Conservation (phyloP, 1,140 invertebrate genomes). For the Drosophila persimilis region DNA sequence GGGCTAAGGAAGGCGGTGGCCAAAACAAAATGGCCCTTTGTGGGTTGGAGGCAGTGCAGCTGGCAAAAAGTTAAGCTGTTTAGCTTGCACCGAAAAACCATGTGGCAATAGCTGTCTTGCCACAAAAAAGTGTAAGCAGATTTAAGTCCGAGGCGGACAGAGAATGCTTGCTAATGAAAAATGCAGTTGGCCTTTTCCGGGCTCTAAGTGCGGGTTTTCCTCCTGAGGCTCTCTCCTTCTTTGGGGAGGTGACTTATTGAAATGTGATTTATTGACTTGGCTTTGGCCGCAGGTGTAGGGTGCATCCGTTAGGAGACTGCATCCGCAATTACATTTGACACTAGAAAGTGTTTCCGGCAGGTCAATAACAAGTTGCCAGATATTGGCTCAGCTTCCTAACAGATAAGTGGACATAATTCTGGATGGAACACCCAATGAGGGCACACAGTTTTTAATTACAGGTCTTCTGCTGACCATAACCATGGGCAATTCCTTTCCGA, state of each 20-base stretch:
- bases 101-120: constrained; percentile 17
- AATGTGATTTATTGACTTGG: constrained; percentile 65
- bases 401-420: constrained; percentile 62
- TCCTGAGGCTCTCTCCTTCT: constrained; percentile 2
- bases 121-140: constrained; percentile 31
- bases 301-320: constrained; percentile 30
- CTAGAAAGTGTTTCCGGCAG: constrained; percentile 39
- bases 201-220: not conserved
- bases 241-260: constrained; percentile 17
- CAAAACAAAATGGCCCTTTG: too few relatives aligned
- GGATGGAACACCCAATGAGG: not conserved
- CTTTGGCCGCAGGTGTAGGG: constrained; percentile 51
- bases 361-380: constrained; percentile 57
- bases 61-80: constrained; percentile 49
- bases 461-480: constrained; percentile 52
- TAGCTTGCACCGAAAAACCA: constrained; percentile 18
- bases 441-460: constrained; percentile 72
- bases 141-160: constrained; percentile 26
- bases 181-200: constrained; percentile 1
- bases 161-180: not conserved
- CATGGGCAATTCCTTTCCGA: constrained; percentile 60
- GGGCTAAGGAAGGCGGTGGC: constrained; percentile 18
- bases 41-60: not conserved
- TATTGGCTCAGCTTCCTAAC: constrained; percentile 57
- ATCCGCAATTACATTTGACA: constrained; percentile 65